These are phyloP conservation scores for Hoplodrina ambigua DNA, from an alignment of 2,888 invertebrate species.

Conservation along the genomic window DNA sequence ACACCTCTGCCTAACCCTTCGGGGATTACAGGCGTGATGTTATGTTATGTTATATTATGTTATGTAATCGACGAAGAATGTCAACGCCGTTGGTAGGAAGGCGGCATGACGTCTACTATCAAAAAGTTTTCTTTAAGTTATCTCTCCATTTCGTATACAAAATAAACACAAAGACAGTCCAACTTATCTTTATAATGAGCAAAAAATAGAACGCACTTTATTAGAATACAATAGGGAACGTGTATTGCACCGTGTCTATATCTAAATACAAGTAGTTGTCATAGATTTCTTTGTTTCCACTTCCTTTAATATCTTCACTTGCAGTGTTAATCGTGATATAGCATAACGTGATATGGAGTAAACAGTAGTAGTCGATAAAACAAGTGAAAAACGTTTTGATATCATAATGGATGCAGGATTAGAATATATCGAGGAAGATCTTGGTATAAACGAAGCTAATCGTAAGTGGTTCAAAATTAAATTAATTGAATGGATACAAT, in stretches of 20 bases:
- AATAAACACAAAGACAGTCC: background rate
- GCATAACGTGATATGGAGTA: constrained; percentile 46
- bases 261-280: constrained; percentile 40
- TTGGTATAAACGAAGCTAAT: constrained; percentile 9
- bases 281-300: constrained; percentile 40
- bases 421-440: constrained; percentile 49
- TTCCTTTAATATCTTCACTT: constrained; percentile 41
- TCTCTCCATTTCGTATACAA: no score
- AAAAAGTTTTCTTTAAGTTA: no score
- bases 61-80: no score
- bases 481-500: no score
- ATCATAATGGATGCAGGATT: constrained; percentile 44
- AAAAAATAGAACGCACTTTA: constrained; percentile 50
- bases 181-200: constrained; percentile 23
- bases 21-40: no score
- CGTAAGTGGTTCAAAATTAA: constrained; percentile 32
- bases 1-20: no score
- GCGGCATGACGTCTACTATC: no score
- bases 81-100: no score
- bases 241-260: constrained; percentile 24
- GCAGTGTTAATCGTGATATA: constrained; percentile 19
- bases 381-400: constrained; percentile 5
- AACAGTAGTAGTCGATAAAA: background rate
- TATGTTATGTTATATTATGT: no score
- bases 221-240: constrained; percentile 69